Percentiles rank a stretch among this genome's conserved stretches.
phyloP scores from a whole-genome alignment of 1,140 invertebrate genomes.

The Mizuhopecten yessoensis region DNA sequence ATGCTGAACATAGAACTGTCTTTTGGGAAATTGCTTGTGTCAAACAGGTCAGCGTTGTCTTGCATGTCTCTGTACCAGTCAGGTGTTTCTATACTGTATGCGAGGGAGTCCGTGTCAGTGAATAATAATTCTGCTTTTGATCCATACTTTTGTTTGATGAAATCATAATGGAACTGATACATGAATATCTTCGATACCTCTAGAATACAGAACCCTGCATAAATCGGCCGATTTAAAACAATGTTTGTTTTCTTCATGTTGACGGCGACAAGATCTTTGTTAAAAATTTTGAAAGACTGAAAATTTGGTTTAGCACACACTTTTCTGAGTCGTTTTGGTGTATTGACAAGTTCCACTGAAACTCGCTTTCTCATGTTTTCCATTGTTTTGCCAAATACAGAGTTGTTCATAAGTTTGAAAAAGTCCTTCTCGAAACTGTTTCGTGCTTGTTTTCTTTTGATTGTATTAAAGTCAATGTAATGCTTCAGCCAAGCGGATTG shows the following conservation, averaged over 20 bases:
- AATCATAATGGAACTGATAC: conserved; percentile 79
- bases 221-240: conserved; percentile 62
- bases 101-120: conserved; percentile 79
- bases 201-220: conserved; percentile 68
- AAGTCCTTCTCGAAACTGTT: conserved; percentile 83
- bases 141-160: conserved; percentile 73
- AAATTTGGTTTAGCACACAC: conserved; percentile 79
- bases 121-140: conserved; percentile 75
- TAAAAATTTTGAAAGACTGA: conserved; percentile 77
- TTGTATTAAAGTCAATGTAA: conserved; percentile 62
- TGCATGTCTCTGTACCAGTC: conserved; percentile 52
- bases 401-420: conserved; percentile 83
- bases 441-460: conserved; percentile 76
- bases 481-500: conserved; percentile 48
- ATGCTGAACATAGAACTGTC: conserved; percentile 51
- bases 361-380: conserved; percentile 78
- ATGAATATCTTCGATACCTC: conserved; percentile 73
- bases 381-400: conserved; percentile 83
- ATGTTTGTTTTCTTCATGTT: conserved; percentile 62
- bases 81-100: conserved; percentile 43
- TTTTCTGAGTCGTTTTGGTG: conserved; percentile 58
- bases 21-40: conserved; percentile 59
- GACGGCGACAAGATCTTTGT: conserved; percentile 67
- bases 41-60: conserved; percentile 54
- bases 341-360: conserved; percentile 64